phyloP scores from a whole-genome alignment of 2,888 invertebrate genomes.

The Brenthis daphne region DNA sequence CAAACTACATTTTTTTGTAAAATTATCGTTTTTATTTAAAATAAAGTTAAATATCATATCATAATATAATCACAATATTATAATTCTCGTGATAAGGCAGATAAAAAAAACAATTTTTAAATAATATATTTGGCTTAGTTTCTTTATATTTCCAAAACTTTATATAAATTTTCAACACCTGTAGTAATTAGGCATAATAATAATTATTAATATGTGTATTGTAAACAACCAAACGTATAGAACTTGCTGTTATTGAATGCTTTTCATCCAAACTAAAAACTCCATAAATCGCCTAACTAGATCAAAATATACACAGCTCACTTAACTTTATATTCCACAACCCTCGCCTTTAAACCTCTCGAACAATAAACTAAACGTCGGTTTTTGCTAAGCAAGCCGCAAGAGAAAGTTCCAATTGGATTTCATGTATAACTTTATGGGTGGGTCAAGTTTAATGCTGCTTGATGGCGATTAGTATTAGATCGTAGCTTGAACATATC shows the following conservation, averaged over 20 bases:
- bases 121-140: too few relatives aligned
- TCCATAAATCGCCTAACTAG: background rate
- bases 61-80: too few relatives aligned
- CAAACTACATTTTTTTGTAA: too few relatives aligned
- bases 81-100: too few relatives aligned
- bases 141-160: too few relatives aligned
- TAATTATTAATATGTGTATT: too few relatives aligned
- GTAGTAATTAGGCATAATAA: too few relatives aligned
- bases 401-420: conserved; percentile 2
- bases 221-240: too few relatives aligned
- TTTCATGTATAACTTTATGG: conserved; percentile 7
- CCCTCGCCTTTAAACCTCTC: background rate
- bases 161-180: too few relatives aligned
- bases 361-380: conserved; percentile 14
- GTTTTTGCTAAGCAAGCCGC: background rate
- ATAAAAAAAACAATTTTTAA: too few relatives aligned
- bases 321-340: conserved; percentile 5
- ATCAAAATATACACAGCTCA: conserved; percentile 1
- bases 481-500: background rate
- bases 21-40: too few relatives aligned
- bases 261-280: background rate
- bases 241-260: background rate
- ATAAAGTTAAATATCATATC: too few relatives aligned
- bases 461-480: background rate
- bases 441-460: background rate